phyloP scores from a whole-genome alignment of 2,888 invertebrate species.

The Heteropelma amictum region DNA sequence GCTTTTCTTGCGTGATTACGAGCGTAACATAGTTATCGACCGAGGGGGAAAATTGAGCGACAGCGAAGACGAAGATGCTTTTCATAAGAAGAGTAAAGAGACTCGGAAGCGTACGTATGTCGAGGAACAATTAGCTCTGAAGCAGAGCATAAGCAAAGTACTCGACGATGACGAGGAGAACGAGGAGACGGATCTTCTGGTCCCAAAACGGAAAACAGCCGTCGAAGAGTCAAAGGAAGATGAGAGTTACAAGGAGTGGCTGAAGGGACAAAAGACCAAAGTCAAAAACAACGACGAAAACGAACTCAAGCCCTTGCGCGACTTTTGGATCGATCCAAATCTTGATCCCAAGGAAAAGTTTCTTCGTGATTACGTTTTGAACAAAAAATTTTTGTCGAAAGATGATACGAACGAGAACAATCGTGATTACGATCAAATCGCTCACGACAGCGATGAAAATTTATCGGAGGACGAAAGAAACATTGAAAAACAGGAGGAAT shows the following conservation, averaged over 20 bases:
- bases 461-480: constrained; percentile 89
- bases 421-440: constrained; percentile 60
- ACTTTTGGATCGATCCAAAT: constrained; percentile 91
- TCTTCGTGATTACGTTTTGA: constrained; percentile 93
- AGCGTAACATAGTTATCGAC: constrained; percentile 86
- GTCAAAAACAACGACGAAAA: constrained; percentile 81
- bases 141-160: constrained; percentile 82
- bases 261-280: constrained; percentile 85
- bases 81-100: constrained; percentile 60
- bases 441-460: constrained; percentile 79
- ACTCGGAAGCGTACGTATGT: constrained; percentile 80
- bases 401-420: constrained; percentile 57
- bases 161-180: constrained; percentile 79
- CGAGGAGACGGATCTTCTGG: constrained; percentile 71
- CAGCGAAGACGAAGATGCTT: constrained; percentile 70
- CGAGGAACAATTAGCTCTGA: constrained; percentile 84
- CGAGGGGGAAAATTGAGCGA: constrained; percentile 80
- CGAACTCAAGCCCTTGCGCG: constrained; percentile 86
- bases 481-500: constrained; percentile 91
- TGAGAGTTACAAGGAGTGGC: constrained; percentile 86
- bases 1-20: constrained; percentile 88
- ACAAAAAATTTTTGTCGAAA: constrained; percentile 83
- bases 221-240: constrained; percentile 72
- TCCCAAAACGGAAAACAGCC: constrained; percentile 76
- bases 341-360: constrained; percentile 92